Percentiles rank a stretch among this genome's conserved stretches.
These are phyloP conservation scores for Anastrepha obliqua DNA, from an alignment of 1,140 invertebrate species.

Conservation along the genomic window DNA sequence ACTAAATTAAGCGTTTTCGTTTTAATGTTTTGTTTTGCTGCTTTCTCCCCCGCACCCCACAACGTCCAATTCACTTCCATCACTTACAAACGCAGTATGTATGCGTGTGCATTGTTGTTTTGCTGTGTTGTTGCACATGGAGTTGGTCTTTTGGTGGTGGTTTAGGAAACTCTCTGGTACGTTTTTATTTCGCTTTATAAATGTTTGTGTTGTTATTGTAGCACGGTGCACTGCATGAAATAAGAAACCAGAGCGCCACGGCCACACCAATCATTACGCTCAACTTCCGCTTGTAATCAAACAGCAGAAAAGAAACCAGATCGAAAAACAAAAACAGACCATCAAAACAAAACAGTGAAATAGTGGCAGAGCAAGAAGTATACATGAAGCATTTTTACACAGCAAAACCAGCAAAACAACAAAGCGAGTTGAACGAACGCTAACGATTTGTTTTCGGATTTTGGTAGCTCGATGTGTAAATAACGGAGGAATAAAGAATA, in stretches of 20 bases:
- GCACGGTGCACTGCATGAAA: neutral
- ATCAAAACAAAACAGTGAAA: neutral
- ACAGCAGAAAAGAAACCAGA: neutral
- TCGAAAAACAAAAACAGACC: conserved; percentile 11
- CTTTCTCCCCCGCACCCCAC: too few species aligned
- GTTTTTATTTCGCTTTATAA: neutral
- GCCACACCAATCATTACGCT: conserved; percentile 7
- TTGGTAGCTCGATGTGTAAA: neutral
- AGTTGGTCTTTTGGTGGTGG: too few species aligned
- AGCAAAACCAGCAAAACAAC: conserved; percentile 21
- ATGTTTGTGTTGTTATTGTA: neutral
- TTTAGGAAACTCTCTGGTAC: neutral
- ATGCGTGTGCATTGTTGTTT: too few species aligned
- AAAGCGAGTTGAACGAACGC: conserved; percentile 35
- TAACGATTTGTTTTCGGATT: neutral
- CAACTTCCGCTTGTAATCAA: conserved; percentile 47
- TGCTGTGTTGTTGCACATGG: too few species aligned
- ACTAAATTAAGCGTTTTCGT: too few species aligned
- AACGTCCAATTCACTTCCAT: too few species aligned
- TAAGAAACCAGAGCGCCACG: neutral
- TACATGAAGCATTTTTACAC: neutral
- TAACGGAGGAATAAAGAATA: conserved; percentile 21
- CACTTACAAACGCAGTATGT: too few species aligned
- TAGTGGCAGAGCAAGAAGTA: neutral
- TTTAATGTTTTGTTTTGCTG: too few species aligned